These are phyloP conservation scores for Prunella strophiata DNA, from an alignment of 2,797 vertebrate genomes.

Conservation along the genomic window DNA sequence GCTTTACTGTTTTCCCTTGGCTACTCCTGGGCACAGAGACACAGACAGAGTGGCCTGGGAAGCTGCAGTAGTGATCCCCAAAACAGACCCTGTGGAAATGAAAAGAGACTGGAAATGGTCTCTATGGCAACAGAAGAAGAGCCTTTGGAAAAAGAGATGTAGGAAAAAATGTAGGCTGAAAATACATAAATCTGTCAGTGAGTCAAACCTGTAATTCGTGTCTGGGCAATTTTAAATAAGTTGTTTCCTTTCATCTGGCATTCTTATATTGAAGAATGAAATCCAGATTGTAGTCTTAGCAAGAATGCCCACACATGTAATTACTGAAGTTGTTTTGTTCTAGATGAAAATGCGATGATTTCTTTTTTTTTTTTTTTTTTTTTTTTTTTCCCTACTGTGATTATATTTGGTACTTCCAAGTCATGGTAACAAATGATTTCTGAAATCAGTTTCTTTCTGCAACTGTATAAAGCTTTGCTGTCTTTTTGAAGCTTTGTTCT, in stretches of 20 bases:
- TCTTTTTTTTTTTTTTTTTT: neutral
- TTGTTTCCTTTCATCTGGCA: slow-evolving; percentile 44
- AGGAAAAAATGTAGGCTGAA: neutral
- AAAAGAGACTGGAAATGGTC: slow-evolving; percentile 4
- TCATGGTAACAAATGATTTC: neutral
- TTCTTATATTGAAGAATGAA: slow-evolving; percentile 7
- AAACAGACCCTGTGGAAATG: neutral
- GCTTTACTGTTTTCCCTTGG: neutral
- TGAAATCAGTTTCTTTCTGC: neutral
- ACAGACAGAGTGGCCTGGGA: neutral
- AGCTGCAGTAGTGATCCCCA: neutral
- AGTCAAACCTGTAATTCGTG: slow-evolving; percentile 24
- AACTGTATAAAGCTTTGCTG: neutral
- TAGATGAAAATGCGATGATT: neutral
- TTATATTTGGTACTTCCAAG: neutral
- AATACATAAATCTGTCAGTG: slow-evolving; percentile 17
- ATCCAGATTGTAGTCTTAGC: neutral
- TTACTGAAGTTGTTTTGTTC: neutral
- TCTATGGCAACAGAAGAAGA: slow-evolving; percentile 66
- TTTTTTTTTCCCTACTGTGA: neutral
- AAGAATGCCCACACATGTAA: neutral
- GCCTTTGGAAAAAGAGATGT: neutral
- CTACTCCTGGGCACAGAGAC: neutral
- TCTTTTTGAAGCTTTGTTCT: neutral
- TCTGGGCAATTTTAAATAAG: slow-evolving; percentile 38